Percentiles rank a stretch among this genome's conserved stretches.
phyloP scores from a whole-genome alignment of 2,888 invertebrate genomes.

The Orthosia cruda region DNA sequence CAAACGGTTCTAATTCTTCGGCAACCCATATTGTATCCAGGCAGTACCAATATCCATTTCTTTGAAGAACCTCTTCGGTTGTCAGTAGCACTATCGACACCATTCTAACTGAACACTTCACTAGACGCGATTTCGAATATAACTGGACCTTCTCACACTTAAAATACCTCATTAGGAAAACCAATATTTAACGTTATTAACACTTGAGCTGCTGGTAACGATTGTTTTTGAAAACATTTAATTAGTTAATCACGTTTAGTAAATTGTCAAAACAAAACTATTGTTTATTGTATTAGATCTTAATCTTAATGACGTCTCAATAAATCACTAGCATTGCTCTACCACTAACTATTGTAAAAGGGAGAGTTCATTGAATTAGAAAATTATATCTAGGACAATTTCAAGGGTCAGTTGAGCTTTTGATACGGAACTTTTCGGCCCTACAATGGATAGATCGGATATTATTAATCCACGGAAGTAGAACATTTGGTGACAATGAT shows the following conservation, averaged over 20 bases:
- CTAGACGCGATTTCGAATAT: constrained; percentile 31
- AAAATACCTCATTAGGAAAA: constrained; percentile 23
- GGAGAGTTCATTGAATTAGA: constrained; percentile 62
- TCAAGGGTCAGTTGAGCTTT: constrained; percentile 63
- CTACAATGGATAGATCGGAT: constrained; percentile 44
- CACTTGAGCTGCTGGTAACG: constrained; percentile 9
- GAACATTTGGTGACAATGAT: constrained; percentile 47
- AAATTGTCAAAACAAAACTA: constrained; percentile 25
- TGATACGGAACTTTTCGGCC: constrained; percentile 54
- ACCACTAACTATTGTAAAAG: constrained; percentile 27
- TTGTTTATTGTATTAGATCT: constrained; percentile 26
- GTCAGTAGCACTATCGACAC: constrained; percentile 86
- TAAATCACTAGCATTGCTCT: constrained; percentile 11
- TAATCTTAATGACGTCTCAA: constrained; percentile 27
- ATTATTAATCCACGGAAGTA: constrained; percentile 54
- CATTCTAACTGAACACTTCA: constrained; percentile 75
- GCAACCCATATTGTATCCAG: constrained; percentile 86
- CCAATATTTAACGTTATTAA: constrained; percentile 25
- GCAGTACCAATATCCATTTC: constrained; percentile 86
- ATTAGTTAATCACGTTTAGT: constrained; percentile 53
- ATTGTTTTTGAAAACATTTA: constrained; percentile 47
- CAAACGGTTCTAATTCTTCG: constrained; percentile 88
- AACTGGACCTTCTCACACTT: constrained; percentile 41
- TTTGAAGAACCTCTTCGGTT: constrained; percentile 87
- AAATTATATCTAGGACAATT: constrained; percentile 70